Percentiles rank a stretch among this genome's conserved stretches.
phyloP scores from a whole-genome alignment of 2,888 invertebrate species.

The Cantharis nigra region DNA sequence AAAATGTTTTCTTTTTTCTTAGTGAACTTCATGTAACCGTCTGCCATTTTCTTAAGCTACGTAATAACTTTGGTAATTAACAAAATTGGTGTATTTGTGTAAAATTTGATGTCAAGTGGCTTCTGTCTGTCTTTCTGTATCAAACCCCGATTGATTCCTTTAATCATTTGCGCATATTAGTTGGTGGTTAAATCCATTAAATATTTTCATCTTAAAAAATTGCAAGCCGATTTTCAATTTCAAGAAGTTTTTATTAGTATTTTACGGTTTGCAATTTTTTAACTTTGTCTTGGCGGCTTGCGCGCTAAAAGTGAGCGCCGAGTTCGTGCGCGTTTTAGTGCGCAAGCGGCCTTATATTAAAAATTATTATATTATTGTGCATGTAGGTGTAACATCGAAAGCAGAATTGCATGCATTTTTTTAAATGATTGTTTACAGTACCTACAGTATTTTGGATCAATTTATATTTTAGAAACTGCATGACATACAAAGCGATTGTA shows the following conservation, averaged over 20 bases:
- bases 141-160: constrained; percentile 34
- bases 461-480: background rate
- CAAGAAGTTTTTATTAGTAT: too few species aligned
- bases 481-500: background rate
- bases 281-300: background rate
- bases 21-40: constrained; percentile 57
- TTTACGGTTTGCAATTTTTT: background rate
- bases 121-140: constrained; percentile 55
- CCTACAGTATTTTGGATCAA: background rate
- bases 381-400: background rate
- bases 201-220: background rate
- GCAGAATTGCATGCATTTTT: background rate
- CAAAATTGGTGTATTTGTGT: constrained; percentile 46
- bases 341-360: background rate
- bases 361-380: background rate
- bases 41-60: constrained; percentile 43
- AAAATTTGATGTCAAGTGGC: constrained; percentile 48
- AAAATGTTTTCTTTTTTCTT: constrained; percentile 39
- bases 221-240: background rate
- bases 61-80: constrained; percentile 51
- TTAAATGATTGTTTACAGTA: background rate
- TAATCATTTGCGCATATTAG: constrained; percentile 22
- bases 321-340: background rate
- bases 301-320: background rate
- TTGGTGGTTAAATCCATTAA: background rate